A percentile compares a stretch with the other conserved stretches of the same genome.
phyloP scores from a whole-genome alignment of 2,113 vertebrate genomes.

The Struthio camelus region DNA sequence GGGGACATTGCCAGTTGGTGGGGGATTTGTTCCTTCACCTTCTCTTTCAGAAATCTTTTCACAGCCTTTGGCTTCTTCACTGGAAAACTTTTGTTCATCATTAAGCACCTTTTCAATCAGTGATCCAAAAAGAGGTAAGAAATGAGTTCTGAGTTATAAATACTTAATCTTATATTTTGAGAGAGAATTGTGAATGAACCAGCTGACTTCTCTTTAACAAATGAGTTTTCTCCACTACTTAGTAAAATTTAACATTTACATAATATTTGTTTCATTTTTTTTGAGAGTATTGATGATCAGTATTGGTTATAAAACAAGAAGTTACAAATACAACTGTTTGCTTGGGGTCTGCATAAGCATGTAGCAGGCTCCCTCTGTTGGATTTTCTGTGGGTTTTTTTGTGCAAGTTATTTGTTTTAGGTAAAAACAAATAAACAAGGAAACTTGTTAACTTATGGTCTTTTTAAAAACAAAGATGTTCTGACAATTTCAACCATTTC shows the following conservation, averaged over 20 bases:
- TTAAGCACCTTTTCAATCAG: slow-evolving; percentile 85
- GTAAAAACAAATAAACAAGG: not conserved
- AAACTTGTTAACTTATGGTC: not conserved
- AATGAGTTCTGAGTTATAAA: not conserved
- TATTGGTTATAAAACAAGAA: not conserved
- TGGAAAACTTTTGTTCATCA: slow-evolving; percentile 84
- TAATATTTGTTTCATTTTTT: not conserved
- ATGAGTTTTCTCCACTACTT: not conserved
- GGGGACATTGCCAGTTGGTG: slow-evolving; percentile 74
- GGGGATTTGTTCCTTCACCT: slow-evolving; percentile 73
- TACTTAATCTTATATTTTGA: not conserved
- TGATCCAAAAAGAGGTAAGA: slow-evolving; percentile 87
- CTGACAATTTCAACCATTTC: not conserved
- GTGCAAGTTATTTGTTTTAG: not conserved
- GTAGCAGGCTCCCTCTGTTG: not conserved
- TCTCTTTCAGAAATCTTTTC: slow-evolving; percentile 77
- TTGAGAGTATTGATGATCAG: not conserved
- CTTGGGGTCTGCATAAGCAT: not conserved
- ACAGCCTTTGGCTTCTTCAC: slow-evolving; percentile 79
- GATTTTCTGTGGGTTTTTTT: not conserved
- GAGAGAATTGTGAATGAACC: not conserved
- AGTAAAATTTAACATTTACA: not conserved
- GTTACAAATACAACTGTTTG: not conserved
- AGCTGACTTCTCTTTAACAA: not conserved
- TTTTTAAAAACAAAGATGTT: not conserved